Conservation (phyloP, 2,888 invertebrate species). For the Ceramica pisi region DNA sequence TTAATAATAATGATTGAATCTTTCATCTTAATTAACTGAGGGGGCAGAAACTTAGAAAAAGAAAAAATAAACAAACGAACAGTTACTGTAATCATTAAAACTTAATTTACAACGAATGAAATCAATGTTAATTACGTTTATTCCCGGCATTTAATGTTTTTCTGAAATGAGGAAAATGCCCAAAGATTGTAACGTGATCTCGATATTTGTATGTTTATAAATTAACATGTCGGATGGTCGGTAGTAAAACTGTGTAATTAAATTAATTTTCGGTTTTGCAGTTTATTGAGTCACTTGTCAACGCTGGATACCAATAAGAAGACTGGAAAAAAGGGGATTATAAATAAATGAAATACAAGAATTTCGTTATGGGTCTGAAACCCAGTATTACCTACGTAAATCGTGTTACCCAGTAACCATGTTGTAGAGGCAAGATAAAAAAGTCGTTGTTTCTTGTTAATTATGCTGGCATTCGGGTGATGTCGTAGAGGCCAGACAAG, state of each 20-base stretch:
- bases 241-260: constrained; percentile 31
- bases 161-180: constrained; percentile 57
- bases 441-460: not conserved
- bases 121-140: constrained; percentile 45
- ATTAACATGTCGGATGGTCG: constrained; percentile 38
- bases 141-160: constrained; percentile 38
- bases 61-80: not conserved
- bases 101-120: constrained; percentile 42
- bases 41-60: not conserved
- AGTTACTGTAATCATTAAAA: constrained; percentile 41
- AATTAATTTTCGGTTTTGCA: constrained; percentile 28
- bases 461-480: no score
- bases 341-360: not conserved
- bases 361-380: no score
- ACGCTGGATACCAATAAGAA: constrained; percentile 26
- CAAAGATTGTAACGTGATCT: constrained; percentile 35
- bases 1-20: no score
- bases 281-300: constrained; percentile 43
- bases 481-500: not conserved
- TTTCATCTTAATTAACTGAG: not conserved
- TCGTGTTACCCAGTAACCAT: not conserved
- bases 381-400: no score
- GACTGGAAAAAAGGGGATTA: constrained; percentile 1
- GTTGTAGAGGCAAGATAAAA: not conserved
- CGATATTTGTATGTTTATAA: constrained; percentile 37